Evolutionary conservation across 2,797 vertebrate species (phyloP).

Genomic region (Chaenodraco wilsoni): DNA sequence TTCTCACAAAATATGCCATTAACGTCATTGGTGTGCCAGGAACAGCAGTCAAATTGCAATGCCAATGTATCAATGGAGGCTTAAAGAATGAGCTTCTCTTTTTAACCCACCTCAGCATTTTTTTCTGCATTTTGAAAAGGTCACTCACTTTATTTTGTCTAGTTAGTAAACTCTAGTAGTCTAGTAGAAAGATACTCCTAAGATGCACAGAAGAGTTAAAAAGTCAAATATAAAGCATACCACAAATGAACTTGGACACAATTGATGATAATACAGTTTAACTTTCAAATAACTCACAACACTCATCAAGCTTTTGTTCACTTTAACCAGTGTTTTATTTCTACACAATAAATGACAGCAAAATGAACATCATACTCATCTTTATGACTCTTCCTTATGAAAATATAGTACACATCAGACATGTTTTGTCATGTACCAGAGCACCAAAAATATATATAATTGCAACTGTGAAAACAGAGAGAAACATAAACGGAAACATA

Average conservation of each 20-base stretch:
- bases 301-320: constrained; percentile 59
- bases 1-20: constrained; percentile 81
- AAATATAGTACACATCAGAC: constrained; percentile 83
- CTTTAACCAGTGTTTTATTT: constrained; percentile 87
- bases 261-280: not conserved
- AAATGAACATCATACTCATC: constrained; percentile 83
- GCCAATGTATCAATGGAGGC: constrained; percentile 72
- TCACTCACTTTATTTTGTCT: not conserved
- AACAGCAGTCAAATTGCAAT: constrained; percentile 71
- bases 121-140: constrained; percentile 23
- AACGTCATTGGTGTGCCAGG: constrained; percentile 76
- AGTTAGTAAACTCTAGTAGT: not conserved
- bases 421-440: constrained; percentile 81
- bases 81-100: constrained; percentile 65
- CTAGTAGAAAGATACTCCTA: not conserved
- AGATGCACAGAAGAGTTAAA: constrained; percentile 25
- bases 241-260: not conserved
- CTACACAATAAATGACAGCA: constrained; percentile 86
- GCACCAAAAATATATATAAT: constrained; percentile 81
- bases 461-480: constrained; percentile 77
- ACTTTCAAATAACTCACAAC: constrained; percentile 48
- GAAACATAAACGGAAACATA: constrained; percentile 70
- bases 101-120: constrained; percentile 45
- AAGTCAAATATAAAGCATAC: not conserved
- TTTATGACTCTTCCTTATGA: constrained; percentile 82